Conservation (phyloP, 2,888 invertebrate genomes). For the Azorinus chamasolen region DNA sequence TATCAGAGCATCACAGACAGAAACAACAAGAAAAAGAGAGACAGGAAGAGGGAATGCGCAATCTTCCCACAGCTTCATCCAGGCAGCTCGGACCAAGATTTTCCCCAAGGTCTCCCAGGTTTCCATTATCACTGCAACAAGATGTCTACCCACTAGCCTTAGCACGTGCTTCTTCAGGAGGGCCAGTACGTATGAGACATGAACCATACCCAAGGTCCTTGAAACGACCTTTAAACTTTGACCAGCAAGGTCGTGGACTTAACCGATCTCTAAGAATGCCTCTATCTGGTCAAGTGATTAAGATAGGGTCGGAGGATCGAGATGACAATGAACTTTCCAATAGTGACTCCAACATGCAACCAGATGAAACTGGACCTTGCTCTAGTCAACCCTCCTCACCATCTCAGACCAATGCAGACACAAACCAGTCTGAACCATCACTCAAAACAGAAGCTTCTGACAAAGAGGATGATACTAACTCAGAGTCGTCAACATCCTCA, state of each 20-base stretch:
- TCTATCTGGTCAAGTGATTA: neutral
- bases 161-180: neutral
- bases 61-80: neutral
- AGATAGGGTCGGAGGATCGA: neutral
- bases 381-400: slow-evolving; percentile 18
- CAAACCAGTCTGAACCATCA: neutral
- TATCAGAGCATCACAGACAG: slow-evolving; percentile 15
- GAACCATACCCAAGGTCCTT: slow-evolving; percentile 5
- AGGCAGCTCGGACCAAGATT: neutral
- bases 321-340: neutral
- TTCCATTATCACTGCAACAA: slow-evolving; percentile 2
- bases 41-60: slow-evolving; percentile 1
- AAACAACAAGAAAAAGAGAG: slow-evolving; percentile 12
- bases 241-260: slow-evolving; percentile 1
- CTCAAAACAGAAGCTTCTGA: no score
- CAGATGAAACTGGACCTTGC: neutral
- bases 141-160: neutral
- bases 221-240: slow-evolving; percentile 8
- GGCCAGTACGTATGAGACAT: neutral
- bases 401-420: slow-evolving; percentile 11
- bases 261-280: neutral
- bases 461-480: slow-evolving; percentile 10
- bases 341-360: no score
- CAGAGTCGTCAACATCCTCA: slow-evolving; percentile 1
- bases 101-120: slow-evolving; percentile 1